These are phyloP conservation scores for Cherax destructor DNA, from an alignment of 1,140 invertebrate genomes.

Conservation along the genomic window DNA sequence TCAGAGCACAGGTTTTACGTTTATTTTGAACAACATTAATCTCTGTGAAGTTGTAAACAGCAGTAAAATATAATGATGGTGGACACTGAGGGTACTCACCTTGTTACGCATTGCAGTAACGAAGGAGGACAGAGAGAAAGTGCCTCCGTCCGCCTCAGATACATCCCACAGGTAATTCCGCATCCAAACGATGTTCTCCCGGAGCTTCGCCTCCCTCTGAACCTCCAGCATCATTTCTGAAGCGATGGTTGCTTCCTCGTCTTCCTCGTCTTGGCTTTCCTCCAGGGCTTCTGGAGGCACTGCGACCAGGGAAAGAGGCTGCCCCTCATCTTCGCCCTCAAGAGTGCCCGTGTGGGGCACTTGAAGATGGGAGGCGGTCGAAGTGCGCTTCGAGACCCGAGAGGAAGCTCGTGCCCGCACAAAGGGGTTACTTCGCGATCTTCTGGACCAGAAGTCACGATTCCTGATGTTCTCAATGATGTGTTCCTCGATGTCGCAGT, in stretches of 20 bases:
- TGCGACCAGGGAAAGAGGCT: neutral
- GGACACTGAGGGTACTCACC: neutral
- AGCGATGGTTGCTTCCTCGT: slow-evolving; percentile 12
- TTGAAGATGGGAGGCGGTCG: neutral
- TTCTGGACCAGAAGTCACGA: slow-evolving; percentile 48
- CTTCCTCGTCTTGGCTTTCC: neutral
- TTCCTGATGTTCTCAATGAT: slow-evolving; percentile 62
- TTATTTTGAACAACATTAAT: too few relatives aligned
- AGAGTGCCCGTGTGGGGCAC: neutral
- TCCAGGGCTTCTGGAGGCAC: neutral
- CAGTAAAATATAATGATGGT: neutral
- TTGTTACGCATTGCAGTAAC: slow-evolving; percentile 44
- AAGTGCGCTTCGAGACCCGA: neutral
- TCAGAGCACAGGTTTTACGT: neutral
- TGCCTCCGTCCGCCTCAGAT: slow-evolving; percentile 45
- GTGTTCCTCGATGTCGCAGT: slow-evolving; percentile 57
- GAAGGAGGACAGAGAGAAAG: slow-evolving; percentile 20
- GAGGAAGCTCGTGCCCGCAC: neutral
- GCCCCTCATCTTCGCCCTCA: neutral
- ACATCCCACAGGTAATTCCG: slow-evolving; percentile 37
- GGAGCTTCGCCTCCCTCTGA: slow-evolving; percentile 35
- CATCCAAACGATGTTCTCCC: slow-evolving; percentile 50
- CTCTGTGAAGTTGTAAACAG: neutral
- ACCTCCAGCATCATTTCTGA: slow-evolving; percentile 49
- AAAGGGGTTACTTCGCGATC: slow-evolving; percentile 35